These are phyloP conservation scores for Scartelaos histophorus DNA, from an alignment of 2,113 vertebrate genomes.

Conservation along the genomic window DNA sequence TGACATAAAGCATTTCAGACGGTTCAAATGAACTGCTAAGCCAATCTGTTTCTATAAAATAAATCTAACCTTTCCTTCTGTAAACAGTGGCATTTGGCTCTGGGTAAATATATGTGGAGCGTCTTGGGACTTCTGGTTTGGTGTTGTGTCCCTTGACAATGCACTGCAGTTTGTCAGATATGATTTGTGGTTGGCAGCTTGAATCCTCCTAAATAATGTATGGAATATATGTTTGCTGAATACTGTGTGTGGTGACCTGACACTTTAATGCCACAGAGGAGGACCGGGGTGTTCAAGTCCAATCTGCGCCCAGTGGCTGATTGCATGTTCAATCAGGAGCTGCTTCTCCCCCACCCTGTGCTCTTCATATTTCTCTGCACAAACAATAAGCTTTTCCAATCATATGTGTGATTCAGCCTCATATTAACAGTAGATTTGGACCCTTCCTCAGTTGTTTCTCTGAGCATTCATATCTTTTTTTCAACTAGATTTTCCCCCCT, in stretches of 20 bases:
- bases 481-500: too few relatives aligned
- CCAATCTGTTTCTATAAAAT: slow-evolving; percentile 15
- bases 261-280: background rate
- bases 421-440: too few relatives aligned
- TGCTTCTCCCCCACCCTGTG: slow-evolving; percentile 12
- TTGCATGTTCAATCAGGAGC: slow-evolving; percentile 45
- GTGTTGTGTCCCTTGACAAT: slow-evolving; percentile 62
- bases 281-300: slow-evolving; percentile 16
- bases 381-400: background rate
- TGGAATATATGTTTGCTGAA: slow-evolving; percentile 30
- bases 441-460: too few relatives aligned
- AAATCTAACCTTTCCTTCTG: slow-evolving; percentile 24
- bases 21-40: slow-evolving; percentile 4
- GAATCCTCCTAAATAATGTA: slow-evolving; percentile 30
- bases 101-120: slow-evolving; percentile 48
- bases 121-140: slow-evolving; percentile 25
- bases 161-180: slow-evolving; percentile 38
- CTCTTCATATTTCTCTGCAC: slow-evolving; percentile 9
- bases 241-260: background rate
- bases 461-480: too few relatives aligned
- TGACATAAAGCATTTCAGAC: slow-evolving; percentile 21
- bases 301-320: slow-evolving; percentile 24
- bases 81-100: slow-evolving; percentile 34
- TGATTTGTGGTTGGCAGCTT: slow-evolving; percentile 29
- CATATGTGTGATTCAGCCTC: too few relatives aligned